Percentiles rank a stretch among this genome's conserved stretches.
Conservation (phyloP, 2,888 invertebrate genomes). For the Dolichopus griseipennis region DNA sequence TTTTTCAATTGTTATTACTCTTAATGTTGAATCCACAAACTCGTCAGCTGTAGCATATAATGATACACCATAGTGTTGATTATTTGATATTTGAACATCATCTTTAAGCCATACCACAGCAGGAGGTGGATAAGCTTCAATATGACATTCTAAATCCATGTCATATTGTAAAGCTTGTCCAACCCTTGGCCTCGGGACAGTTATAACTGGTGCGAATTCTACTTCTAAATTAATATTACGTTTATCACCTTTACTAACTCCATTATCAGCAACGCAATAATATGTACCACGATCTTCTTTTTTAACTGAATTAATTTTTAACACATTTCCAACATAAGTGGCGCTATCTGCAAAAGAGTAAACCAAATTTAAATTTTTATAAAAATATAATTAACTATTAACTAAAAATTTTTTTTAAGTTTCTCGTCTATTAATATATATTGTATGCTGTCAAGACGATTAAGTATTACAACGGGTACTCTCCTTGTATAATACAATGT, state of each 20-base stretch:
- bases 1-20: slow-evolving; percentile 85
- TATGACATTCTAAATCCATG: slow-evolving; percentile 89
- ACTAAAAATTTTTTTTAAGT: no score
- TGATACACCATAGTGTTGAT: slow-evolving; percentile 84
- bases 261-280: slow-evolving; percentile 87
- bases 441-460: no score
- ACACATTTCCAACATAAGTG: slow-evolving; percentile 61
- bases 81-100: slow-evolving; percentile 69
- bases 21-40: slow-evolving; percentile 80
- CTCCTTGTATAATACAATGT: no score
- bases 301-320: slow-evolving; percentile 66
- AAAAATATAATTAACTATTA: no score
- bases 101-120: slow-evolving; percentile 88
- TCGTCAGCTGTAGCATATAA: slow-evolving; percentile 88
- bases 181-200: slow-evolving; percentile 70
- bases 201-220: slow-evolving; percentile 80
- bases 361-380: no score
- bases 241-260: slow-evolving; percentile 74
- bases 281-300: slow-evolving; percentile 90
- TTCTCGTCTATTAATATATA: no score
- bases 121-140: slow-evolving; percentile 90
- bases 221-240: slow-evolving; percentile 84
- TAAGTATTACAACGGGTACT: no score
- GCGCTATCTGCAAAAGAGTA: slow-evolving; percentile 36
- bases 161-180: slow-evolving; percentile 85